Evolutionary conservation across 2,888 invertebrate genomes (phyloP), one percentile per base, ranked within the genome.

Genomic region (Drosophila histrio): DNA sequence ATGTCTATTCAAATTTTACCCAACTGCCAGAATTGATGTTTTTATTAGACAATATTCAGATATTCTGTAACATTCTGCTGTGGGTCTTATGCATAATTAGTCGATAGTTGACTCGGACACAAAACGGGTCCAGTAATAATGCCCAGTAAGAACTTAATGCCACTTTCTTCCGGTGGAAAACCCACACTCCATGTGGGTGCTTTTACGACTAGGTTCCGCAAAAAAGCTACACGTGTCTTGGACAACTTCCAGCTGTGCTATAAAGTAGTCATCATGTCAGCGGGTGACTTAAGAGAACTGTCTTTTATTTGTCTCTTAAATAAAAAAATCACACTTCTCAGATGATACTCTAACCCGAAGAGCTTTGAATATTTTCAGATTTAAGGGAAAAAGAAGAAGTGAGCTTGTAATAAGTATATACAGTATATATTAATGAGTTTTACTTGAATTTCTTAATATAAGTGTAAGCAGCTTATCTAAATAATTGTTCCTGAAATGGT

Each of bases 11-110:
- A 17, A 49, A 38, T 49, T 24, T 30, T 4, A 41, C 7, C 8
- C 13, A 63, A 32, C 46, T 50, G 57, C 15, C 19, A 47, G 39
- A 71, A 75, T 77, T 77, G 66, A 77, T 79, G 76, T 79, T 49
- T 79, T 71, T 79, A 77, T 77, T 79, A 77, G 66, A 56, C 60
- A 60, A 71, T 63, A 70, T 70, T 60, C 83, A 41, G 38, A 71
- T 63, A 70, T 70, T 60, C 83, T 44, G 38, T 32, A 50, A 22
- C 64, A 62, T 62, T 53, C 30, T 57, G 66, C 79, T 85, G 87
- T 68, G 84, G 80, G 77, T 86, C 69, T 66, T 69, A 32, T 71
- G 79, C 86, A 87, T 87, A 84, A 77, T 84, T 74, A 71, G 60
- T 56, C 70, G 67, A 61, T 69, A 15, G 52, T 21, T 38, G 19